Evolutionary conservation across 2,113 vertebrate species (phyloP).

Genomic region (Dasypus novemcinctus): DNA sequence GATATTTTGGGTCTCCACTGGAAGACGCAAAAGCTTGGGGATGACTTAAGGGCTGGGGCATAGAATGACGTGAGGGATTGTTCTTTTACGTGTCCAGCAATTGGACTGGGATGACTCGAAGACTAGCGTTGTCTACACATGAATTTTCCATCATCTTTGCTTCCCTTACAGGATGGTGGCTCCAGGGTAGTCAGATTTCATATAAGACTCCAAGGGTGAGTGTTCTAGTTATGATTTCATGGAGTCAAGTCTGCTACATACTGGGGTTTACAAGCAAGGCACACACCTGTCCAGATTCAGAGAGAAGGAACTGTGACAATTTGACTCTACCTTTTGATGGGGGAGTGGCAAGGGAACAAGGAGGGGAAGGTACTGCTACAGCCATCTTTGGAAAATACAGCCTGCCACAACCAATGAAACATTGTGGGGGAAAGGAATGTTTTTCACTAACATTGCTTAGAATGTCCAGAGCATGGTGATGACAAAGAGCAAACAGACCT

Average conservation of each 20-base stretch:
- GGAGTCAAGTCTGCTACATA: not conserved
- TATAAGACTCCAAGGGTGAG: not conserved
- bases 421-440: not conserved
- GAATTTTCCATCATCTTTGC: not conserved
- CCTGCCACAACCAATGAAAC: not conserved
- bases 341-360: not conserved
- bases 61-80: not conserved
- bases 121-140: rapidly evolving
- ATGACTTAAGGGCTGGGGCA: not conserved
- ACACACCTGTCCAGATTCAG: not conserved
- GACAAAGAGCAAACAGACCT: not conserved
- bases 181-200: not conserved
- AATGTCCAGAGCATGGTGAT: not conserved
- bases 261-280: not conserved
- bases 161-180: not conserved
- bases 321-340: not conserved
- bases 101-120: not conserved
- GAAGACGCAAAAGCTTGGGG: not conserved
- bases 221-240: not conserved
- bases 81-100: not conserved
- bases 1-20: not conserved
- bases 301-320: not conserved
- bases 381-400: not conserved
- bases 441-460: not conserved
- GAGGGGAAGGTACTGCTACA: rapidly evolving